Base-by-base conservation (phyloP, 2,113 vertebrate genomes). In the Herpetotheres cachinnans region DNA sequence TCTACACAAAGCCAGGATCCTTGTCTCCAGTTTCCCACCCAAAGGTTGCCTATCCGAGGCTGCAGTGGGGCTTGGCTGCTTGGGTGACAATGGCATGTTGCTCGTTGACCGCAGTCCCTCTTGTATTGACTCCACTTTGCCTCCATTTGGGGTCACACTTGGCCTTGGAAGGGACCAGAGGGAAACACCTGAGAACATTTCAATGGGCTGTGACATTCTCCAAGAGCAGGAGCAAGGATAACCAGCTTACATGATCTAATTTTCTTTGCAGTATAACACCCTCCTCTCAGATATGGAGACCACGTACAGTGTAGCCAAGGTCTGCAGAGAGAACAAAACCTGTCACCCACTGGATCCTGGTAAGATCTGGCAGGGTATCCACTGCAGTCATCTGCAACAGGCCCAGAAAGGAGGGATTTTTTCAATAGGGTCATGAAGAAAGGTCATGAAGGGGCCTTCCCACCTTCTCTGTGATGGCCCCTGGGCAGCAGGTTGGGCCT, bases 281-380 rank as follows among this genome's bases (percentile, higher is more conserved):
- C 98, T 99, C 65, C 97, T 99, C 74, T 98, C 99, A 62, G 97
- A 98, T 30, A 99, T 99, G 99, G 99, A 99, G 96, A 99, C 99
- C 44, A 98, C 94, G 0, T 99, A 99, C 97, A 99, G 99, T 2
- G 82, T 99, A 72, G 99, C 99, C 89, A 97, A 98, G 79, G 99
- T 99, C 86, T 99, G 99, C 98, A 98, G 97, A 22, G 91, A 97
- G 1, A 6, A 97, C 10, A 87, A 96, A 9, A 97, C 13, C 55
- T 99, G 99, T 82, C 97, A 98, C 20, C 98, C 98, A 3, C 96
- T 99, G 67, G 99, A 99, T 71, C 99, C 99, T 95, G 99, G 99
- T 99, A 96, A 97, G 97, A 71, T 44, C 62, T 74, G 7, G 14
- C 55, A 82, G 27, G 4, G 21, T n/a, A 8, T 50, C 15, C 22